A percentile compares a stretch with the other conserved stretches of the same genome.
Evolutionary conservation across 1,140 invertebrate genomes (phyloP).

Genomic region (Ceratina calcarata): DNA sequence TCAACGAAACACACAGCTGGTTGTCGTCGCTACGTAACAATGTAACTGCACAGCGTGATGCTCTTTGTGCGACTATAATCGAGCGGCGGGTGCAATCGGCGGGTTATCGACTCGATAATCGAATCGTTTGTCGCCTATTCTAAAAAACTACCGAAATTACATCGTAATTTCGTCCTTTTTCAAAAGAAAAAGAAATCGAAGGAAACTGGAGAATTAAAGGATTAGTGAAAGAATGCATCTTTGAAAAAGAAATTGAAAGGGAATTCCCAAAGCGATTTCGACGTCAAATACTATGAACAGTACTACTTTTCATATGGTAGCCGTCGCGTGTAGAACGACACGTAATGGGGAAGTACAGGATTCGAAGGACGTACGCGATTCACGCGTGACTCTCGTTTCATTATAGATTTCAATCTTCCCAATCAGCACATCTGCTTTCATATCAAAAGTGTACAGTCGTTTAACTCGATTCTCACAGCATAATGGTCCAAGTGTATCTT

Average conservation of each 20-base stretch:
- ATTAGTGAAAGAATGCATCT: neutral
- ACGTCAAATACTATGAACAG: neutral
- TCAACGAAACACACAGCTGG: slow-evolving; percentile 59
- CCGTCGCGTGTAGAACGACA: neutral
- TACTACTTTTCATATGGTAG: neutral
- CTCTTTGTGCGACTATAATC: slow-evolving; percentile 66
- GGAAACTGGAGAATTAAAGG: neutral
- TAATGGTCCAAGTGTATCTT: too few species aligned
- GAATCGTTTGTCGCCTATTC: slow-evolving; percentile 35
- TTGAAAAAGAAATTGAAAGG: neutral
- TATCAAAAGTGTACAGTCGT: too few species aligned
- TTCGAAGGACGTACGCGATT: slow-evolving; percentile 26
- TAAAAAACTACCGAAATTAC: neutral
- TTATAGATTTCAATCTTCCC: slow-evolving; percentile 2
- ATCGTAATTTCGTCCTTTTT: neutral
- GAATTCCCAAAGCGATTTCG: neutral
- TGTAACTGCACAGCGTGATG: slow-evolving; percentile 55
- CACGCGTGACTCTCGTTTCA: slow-evolving; percentile 22
- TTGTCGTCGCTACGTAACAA: slow-evolving; percentile 50
- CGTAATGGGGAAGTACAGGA: slow-evolving; percentile 47
- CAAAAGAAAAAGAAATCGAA: too few species aligned
- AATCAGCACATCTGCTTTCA: neutral
- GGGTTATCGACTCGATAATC: slow-evolving; percentile 28
- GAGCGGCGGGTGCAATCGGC: slow-evolving; percentile 45
- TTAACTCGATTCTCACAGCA: too few species aligned